phyloP scores from a whole-genome alignment of 2,113 vertebrate species.

The Hydrochoerus hydrochaeris region DNA sequence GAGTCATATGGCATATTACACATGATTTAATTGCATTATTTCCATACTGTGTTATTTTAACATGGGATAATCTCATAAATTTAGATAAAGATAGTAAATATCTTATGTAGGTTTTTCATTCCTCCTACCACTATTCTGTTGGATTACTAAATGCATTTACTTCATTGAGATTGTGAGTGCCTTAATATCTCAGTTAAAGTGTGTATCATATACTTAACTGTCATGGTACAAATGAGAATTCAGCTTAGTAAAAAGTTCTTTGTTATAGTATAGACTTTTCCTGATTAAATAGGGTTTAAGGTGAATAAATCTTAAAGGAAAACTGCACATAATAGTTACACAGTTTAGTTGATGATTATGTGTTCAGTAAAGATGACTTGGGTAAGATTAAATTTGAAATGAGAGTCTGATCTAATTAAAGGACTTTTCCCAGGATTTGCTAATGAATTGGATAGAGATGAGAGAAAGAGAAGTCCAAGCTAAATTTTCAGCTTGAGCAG shows the following conservation, averaged over 20 bases:
- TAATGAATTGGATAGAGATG: background rate
- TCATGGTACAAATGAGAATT: background rate
- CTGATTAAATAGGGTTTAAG: slow-evolving; percentile 23
- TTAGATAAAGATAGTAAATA: slow-evolving; percentile 27
- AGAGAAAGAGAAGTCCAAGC: background rate
- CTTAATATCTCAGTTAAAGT: slow-evolving; percentile 23
- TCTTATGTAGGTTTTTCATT: slow-evolving; percentile 16
- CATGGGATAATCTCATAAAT: slow-evolving; percentile 27
- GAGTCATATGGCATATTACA: slow-evolving; percentile 2
- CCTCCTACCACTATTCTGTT: background rate
- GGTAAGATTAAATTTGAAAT: no score
- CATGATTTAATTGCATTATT: slow-evolving; percentile 14
- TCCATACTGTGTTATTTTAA: background rate
- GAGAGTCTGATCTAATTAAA: no score
- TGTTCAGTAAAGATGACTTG: no score
- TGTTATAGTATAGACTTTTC: background rate
- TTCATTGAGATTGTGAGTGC: background rate
- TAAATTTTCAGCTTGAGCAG: slow-evolving; percentile 15
- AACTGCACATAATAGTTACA: slow-evolving; percentile 32
- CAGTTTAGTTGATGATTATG: slow-evolving; percentile 9
- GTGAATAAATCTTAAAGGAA: slow-evolving; percentile 47
- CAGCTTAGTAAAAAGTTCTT: background rate
- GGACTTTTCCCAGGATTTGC: background rate
- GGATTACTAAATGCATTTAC: slow-evolving; percentile 13
- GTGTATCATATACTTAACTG: background rate